Evolutionary conservation across 2,888 invertebrate species (phyloP).

Genomic region (Artemia sp.): DNA sequence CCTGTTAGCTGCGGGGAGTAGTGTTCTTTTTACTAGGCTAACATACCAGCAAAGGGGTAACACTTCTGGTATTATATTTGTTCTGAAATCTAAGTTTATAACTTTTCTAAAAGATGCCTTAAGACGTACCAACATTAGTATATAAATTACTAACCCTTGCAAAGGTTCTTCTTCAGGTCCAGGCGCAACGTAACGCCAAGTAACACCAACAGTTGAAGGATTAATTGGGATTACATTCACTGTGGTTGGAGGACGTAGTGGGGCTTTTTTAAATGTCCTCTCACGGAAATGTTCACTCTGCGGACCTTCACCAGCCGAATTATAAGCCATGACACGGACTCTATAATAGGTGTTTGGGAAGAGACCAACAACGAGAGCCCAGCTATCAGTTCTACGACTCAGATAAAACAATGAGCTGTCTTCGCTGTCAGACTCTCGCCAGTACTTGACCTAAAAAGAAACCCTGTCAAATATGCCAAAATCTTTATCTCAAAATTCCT

Average conservation of each 20-base stretch:
- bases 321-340: conserved; percentile 89
- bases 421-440: conserved; percentile 56
- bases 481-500: no score
- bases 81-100: no score
- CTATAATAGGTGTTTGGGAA: conserved; percentile 81
- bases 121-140: conserved; percentile 22
- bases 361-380: conserved; percentile 80
- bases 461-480: not conserved
- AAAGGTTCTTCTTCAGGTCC: conserved; percentile 80
- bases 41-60: no score
- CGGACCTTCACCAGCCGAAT: conserved; percentile 86
- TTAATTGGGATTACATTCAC: conserved; percentile 67
- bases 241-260: conserved; percentile 82
- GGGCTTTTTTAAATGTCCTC: conserved; percentile 74
- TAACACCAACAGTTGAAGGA: conserved; percentile 68
- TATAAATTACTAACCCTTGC: conserved; percentile 64
- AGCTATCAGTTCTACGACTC: conserved; percentile 60
- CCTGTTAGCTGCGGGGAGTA: no score
- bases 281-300: conserved; percentile 78
- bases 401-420: conserved; percentile 64
- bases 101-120: no score
- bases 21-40: no score
- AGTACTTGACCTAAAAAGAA: conserved; percentile 57
- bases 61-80: no score
- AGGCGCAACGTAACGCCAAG: conserved; percentile 85